These are phyloP conservation scores for Nyctibius grandis DNA, from an alignment of 2,797 vertebrate species.

Conservation along the genomic window DNA sequence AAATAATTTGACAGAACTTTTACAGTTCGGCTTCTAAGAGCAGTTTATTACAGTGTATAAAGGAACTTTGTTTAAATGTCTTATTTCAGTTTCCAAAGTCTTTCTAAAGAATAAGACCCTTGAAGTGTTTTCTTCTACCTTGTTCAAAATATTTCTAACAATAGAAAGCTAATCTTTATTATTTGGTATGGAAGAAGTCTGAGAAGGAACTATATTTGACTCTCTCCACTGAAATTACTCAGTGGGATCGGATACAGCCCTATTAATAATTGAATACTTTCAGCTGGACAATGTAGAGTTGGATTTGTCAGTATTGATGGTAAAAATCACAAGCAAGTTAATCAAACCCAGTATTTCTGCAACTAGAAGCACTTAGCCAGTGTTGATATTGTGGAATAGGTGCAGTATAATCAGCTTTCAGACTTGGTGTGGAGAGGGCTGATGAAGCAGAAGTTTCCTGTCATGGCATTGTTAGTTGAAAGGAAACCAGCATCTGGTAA, in stretches of 20 bases:
- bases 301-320: not conserved
- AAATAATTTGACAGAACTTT: not conserved
- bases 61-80: not conserved
- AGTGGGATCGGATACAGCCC: not conserved
- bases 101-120: not conserved
- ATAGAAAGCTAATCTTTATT: not conserved
- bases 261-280: not conserved
- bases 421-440: fast-evolving
- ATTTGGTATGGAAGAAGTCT: not conserved
- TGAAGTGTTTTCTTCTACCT: not conserved
- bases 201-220: not conserved
- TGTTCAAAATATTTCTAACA: not conserved
- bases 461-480: not conserved
- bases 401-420: not conserved
- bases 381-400: fast-evolving
- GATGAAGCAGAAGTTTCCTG: not conserved
- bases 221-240: not conserved
- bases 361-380: not conserved
- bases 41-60: not conserved
- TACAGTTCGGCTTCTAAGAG: not conserved
- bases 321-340: not conserved
- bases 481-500: not conserved
- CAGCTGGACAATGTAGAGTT: fast-evolving
- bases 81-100: not conserved
- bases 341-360: not conserved